A percentile compares a stretch with the other conserved stretches of the same genome.
Conservation (phyloP, 2,888 invertebrate species). For the Salticus scenicus region DNA sequence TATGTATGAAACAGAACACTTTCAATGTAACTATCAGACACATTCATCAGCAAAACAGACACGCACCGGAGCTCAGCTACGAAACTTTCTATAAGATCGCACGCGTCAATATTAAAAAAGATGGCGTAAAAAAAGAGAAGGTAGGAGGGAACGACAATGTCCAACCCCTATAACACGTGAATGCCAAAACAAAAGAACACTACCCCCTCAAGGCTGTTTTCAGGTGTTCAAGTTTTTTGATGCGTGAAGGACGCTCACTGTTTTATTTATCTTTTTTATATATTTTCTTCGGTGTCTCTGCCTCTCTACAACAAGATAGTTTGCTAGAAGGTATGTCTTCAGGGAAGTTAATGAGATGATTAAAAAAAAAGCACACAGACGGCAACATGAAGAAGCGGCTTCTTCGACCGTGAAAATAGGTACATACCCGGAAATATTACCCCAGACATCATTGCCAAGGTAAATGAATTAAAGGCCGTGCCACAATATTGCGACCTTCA, state of each 20-base stretch:
- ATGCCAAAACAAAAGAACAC: background rate
- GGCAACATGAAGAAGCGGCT: conserved; percentile 4
- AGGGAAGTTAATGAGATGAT: background rate
- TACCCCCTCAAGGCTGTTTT: conserved; percentile 7
- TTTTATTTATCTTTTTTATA: background rate
- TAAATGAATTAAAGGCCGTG: background rate
- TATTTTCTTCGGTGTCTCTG: too few relatives aligned
- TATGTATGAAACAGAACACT: too few relatives aligned
- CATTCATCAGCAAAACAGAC: too few relatives aligned
- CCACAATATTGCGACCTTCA: background rate
- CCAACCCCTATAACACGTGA: background rate
- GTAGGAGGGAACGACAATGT: too few relatives aligned
- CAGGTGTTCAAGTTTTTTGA: background rate
- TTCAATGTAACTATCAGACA: too few relatives aligned
- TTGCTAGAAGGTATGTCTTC: background rate
- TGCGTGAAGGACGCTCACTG: background rate
- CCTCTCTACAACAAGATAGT: too few relatives aligned
- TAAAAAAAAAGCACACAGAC: background rate
- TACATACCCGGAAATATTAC: conserved; percentile 1
- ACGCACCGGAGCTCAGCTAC: too few relatives aligned
- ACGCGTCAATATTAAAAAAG: too few relatives aligned
- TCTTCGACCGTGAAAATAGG: conserved; percentile 1
- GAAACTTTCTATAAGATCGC: too few relatives aligned
- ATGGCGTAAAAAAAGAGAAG: too few relatives aligned
- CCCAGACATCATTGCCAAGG: conserved; percentile 1